Conservation (phyloP, 2,797 vertebrate species). For the Semaprochilodus insignis region DNA sequence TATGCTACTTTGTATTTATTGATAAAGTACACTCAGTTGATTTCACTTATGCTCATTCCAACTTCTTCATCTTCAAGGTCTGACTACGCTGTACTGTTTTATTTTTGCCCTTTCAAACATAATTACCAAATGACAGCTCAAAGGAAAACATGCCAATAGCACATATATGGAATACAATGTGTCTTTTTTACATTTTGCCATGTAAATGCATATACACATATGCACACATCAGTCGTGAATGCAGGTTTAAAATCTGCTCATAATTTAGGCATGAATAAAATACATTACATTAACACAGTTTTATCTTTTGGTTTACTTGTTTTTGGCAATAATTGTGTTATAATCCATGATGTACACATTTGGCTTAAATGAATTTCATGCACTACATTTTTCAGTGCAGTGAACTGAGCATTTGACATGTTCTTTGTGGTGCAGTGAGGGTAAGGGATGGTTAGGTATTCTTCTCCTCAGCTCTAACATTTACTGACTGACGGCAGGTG, state of each 20-base stretch:
- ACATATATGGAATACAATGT: background rate
- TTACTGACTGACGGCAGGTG: constrained; percentile 29
- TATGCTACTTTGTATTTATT: background rate
- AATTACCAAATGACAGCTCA: constrained; percentile 4
- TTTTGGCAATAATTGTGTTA: background rate
- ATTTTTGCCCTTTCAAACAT: background rate
- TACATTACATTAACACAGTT: background rate
- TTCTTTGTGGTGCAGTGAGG: background rate
- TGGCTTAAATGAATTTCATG: background rate
- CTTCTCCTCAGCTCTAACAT: constrained; percentile 35
- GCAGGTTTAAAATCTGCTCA: background rate
- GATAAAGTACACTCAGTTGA: background rate
- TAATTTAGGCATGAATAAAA: background rate
- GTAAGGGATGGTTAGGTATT: constrained; percentile 17
- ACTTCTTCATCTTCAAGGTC: background rate
- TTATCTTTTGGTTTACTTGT: too few relatives aligned
- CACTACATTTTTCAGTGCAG: background rate
- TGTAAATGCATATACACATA: background rate
- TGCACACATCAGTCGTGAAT: background rate
- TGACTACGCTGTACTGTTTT: background rate
- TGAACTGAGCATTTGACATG: background rate
- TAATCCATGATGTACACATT: background rate
- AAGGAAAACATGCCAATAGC: background rate
- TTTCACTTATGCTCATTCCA: background rate
- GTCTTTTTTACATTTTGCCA: background rate